Base-by-base conservation (phyloP, 2,888 invertebrate species). In the Spilarctia lutea region DNA sequence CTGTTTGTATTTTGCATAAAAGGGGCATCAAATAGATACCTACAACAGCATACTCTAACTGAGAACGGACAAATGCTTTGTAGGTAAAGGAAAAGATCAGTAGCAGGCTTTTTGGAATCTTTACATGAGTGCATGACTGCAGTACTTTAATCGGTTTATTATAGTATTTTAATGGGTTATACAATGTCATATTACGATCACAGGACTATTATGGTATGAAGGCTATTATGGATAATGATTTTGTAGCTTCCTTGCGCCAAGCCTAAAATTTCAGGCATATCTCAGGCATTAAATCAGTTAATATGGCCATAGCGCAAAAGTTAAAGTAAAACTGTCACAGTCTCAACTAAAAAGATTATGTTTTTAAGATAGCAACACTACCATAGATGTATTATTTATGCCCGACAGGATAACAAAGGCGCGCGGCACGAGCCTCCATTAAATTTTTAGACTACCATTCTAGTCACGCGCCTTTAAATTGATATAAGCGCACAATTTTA, bases 401-500 rank as follows among this genome's bases (percentile, higher is more conserved):
- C n/a, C 27, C 13, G 39, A 68, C 18, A 16, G 3, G 13, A 56
- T 27, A 27, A 60, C 27, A 24, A 45, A 13, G 33, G 73, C n/a
- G n/a, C n/a, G n/a, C 73, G 78, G 82, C 82, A 85, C 84, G 83
- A 83, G 86, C 83, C n/a, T 20, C 3, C 81, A 86, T 80, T 86
- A 85, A 86, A 87, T 85, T 77, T 71, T 67, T 70, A 81, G 86
- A 90, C 86, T 35, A 85, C 81, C 18, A 94, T 89, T 91, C 91
- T 71, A 78, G 82, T 85, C 94, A 92, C 94, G 93, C 90, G 76
- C 83, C 77, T 84, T 86, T 86, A 93, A 92, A 93, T 92, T 93
- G 91, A 92, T 93, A 93, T 91, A 89, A 88, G 86, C 85, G 88
- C 91, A 92, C 92, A 91, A 90, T 91, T 93, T 93, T 91, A 91